Evolutionary conservation across 2,797 vertebrate species (phyloP).

Genomic region (Acrossocheilus wenchowensis): DNA sequence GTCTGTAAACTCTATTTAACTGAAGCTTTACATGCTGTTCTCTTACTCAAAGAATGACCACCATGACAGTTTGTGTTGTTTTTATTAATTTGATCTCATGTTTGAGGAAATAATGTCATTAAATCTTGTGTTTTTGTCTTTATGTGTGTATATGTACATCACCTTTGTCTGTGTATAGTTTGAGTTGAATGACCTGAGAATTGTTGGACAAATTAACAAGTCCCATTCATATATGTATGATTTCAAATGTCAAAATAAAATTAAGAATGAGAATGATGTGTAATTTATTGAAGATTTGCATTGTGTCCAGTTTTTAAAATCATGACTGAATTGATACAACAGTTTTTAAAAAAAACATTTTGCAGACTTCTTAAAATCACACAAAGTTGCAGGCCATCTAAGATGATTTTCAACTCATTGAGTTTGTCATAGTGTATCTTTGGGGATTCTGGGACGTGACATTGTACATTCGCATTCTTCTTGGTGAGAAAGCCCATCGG

Average conservation of each 20-base stretch:
- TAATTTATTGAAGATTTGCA: conserved; percentile 17
- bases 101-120: conserved; percentile 22
- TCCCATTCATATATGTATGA: conserved; percentile 28
- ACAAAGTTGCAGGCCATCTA: background rate
- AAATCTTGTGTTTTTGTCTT: conserved; percentile 7
- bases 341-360: background rate
- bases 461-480: conserved; percentile 95
- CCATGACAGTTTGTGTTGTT: background rate
- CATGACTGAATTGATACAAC: background rate
- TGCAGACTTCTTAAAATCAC: conserved; percentile 16
- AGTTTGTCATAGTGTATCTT: conserved; percentile 67
- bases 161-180: conserved; percentile 2
- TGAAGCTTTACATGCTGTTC: conserved; percentile 53
- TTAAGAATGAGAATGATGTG: background rate
- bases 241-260: conserved; percentile 43
- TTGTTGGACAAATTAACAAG: conserved; percentile 11
- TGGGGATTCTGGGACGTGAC: conserved; percentile 84
- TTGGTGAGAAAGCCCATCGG: conserved; percentile 68
- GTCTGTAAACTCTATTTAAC: conserved; percentile 55
- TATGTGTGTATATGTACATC: conserved; percentile 11
- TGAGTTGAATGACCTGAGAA: conserved; percentile 6
- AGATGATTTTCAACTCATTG: background rate
- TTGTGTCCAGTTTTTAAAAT: conserved; percentile 1
- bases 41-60: conserved; percentile 30
- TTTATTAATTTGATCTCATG: conserved; percentile 37